Percentiles rank a stretch among this genome's conserved stretches.
These are phyloP conservation scores for Drosophila villosipedis DNA, from an alignment of 2,888 invertebrate species.

Conservation along the genomic window DNA sequence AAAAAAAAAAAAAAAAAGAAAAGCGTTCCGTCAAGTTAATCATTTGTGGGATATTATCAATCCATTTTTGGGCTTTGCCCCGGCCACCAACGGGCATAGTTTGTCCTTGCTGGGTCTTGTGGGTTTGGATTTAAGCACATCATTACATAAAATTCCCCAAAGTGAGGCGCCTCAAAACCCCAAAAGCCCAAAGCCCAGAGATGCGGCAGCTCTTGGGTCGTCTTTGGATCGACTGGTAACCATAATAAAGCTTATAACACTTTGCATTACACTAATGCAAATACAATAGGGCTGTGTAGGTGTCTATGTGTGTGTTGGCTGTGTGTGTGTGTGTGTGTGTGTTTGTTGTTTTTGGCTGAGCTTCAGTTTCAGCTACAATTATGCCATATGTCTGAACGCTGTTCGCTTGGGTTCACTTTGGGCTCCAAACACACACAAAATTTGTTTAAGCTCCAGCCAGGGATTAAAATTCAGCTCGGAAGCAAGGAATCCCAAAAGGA, in stretches of 20 bases:
- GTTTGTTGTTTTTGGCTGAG: slow-evolving; percentile 22
- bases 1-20: slow-evolving; percentile 29
- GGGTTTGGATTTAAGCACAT: slow-evolving; percentile 74
- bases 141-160: slow-evolving; percentile 77
- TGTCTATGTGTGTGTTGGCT: slow-evolving; percentile 11
- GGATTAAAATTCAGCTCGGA: slow-evolving; percentile 69
- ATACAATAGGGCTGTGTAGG: slow-evolving; percentile 68
- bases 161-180: slow-evolving; percentile 40
- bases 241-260: slow-evolving; percentile 82
- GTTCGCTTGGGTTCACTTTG: slow-evolving; percentile 53
- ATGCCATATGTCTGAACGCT: slow-evolving; percentile 74
- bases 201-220: slow-evolving; percentile 37
- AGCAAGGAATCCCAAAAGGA: slow-evolving; percentile 31
- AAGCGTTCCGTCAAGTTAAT: slow-evolving; percentile 74
- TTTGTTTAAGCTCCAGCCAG: slow-evolving; percentile 76
- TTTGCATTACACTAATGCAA: slow-evolving; percentile 82
- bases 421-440: slow-evolving; percentile 61
- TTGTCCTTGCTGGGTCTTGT: slow-evolving; percentile 12
- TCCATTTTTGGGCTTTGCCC: slow-evolving; percentile 75
- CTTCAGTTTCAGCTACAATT: slow-evolving; percentile 66
- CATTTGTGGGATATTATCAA: slow-evolving; percentile 82
- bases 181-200: slow-evolving; percentile 5
- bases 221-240: slow-evolving; percentile 58
- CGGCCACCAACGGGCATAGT: slow-evolving; percentile 21
- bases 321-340: slow-evolving; percentile 18